Evolutionary conservation across 2,113 vertebrate genomes (phyloP), one percentile per base, ranked within the genome.

Genomic region (Bos javanicus): DNA sequence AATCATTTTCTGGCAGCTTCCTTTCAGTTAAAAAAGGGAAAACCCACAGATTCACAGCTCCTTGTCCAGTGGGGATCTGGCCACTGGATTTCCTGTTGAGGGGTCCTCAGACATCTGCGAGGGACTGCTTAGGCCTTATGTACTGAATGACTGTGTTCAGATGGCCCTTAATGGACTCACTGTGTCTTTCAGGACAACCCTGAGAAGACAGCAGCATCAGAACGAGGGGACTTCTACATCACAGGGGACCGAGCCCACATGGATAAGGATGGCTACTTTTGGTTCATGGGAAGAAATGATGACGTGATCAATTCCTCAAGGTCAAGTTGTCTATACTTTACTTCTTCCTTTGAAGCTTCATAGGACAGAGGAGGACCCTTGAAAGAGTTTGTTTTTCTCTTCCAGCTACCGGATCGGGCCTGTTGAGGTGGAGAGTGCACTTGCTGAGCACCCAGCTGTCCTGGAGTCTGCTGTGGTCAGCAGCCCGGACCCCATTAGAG

Each of bases 291-390:
- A 84, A 98, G 99, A 98, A 97, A 93, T 57, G 99, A 99, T 0
- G 99, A 99, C 52, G 96, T 99, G 92, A 99, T 99, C 96, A 98
- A 99, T 84, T 99, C 99, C 78, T 97, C 99, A 74, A 99, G 99
- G 99, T 99, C 98, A 85, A 97, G 23, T 84, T 54, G 28, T 59
- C 60, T 56, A 6, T 19, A 46, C 74, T 84, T 56, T 48, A 33
- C 33, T 59, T 25, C 52, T 84, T 39, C n/a, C 11, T 71, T 13
- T 43, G 48, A n/a, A 23, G 54, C 5, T 48, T 74, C 23, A 1
- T 1, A 14, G 26, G 26, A 13, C 50, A 10, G 54, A 36, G 7
- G 30, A 9, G 17, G 25, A 26, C 54, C 46, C 46, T 48, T 64
- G 4, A 2, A 81, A 5, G 19, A 21, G 54, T 80, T 62, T 88